Percentiles rank a stretch among this genome's conserved stretches.
Conservation (phyloP, 2,797 vertebrate species). For the Ptychadena robeensis region DNA sequence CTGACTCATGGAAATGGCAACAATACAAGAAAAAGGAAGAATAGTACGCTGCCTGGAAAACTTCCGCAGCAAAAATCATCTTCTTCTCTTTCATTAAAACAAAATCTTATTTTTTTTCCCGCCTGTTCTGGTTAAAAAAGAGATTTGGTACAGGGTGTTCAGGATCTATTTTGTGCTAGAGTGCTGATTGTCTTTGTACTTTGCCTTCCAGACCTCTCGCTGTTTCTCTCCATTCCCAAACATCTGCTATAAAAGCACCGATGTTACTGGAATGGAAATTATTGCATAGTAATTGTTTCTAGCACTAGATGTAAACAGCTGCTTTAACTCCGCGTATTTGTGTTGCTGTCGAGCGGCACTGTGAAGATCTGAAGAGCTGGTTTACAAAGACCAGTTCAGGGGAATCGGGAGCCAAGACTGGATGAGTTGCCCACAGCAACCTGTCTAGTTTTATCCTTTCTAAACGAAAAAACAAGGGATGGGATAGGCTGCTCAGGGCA, state of each 20-base stretch:
- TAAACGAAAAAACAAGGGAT: neutral
- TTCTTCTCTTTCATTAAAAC: conserved; percentile 38
- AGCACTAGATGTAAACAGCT: conserved; percentile 34
- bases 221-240: conserved; percentile 52
- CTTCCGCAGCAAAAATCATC: conserved; percentile 24
- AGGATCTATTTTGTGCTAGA: conserved; percentile 20
- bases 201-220: conserved; percentile 49
- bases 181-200: conserved; percentile 52
- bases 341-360: neutral
- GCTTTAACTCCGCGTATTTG: conserved; percentile 32
- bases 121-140: conserved; percentile 5
- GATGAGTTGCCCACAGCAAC: neutral
- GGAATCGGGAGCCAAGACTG: neutral
- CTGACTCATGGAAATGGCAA: conserved; percentile 39
- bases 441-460: neutral
- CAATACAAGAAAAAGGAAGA: conserved; percentile 17
- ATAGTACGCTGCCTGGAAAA: neutral
- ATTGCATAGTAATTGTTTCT: conserved; percentile 54
- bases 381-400: neutral
- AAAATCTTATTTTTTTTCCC: conserved; percentile 17
- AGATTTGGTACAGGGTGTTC: conserved; percentile 25
- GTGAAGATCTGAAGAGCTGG: neutral
- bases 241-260: conserved; percentile 55
- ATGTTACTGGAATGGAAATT: conserved; percentile 59
- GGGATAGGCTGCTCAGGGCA: neutral